Evolutionary conservation across 1,140 invertebrate species (phyloP).

Genomic region (Diachasma alloeum): DNA sequence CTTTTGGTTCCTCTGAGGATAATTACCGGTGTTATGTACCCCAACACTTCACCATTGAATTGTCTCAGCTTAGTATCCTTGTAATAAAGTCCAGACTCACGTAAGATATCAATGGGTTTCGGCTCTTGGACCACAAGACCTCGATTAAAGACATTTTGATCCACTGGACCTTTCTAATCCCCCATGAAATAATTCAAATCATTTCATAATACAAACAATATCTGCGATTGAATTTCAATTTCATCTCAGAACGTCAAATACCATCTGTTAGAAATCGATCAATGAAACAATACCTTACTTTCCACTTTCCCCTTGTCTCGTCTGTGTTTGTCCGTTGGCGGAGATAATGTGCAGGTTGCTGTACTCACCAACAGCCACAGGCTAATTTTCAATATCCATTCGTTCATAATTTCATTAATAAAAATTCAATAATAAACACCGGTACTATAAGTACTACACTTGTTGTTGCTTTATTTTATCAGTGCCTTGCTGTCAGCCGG

Average conservation of each 20-base stretch:
- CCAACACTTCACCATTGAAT: constrained; percentile 79
- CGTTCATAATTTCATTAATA: constrained; percentile 42
- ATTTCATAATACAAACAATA: background rate
- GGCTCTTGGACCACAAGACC: constrained; percentile 73
- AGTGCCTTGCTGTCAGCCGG: background rate
- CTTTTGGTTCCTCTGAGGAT: background rate
- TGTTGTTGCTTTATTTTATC: background rate
- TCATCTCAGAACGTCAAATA: background rate
- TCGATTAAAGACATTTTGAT: constrained; percentile 74
- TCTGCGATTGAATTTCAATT: background rate
- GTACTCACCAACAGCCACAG: constrained; percentile 35
- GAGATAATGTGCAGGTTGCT: constrained; percentile 45
- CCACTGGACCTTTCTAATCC: constrained; percentile 68
- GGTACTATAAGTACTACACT: background rate
- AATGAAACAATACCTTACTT: constrained; percentile 38
- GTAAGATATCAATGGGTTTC: constrained; percentile 76
- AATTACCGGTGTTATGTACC: constrained; percentile 89
- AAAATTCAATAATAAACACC: background rate
- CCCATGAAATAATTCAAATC: constrained; percentile 9
- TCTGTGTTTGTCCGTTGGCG: constrained; percentile 38
- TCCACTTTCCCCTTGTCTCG: constrained; percentile 43
- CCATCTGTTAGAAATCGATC: background rate
- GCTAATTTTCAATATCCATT: constrained; percentile 28
- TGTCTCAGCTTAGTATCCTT: constrained; percentile 72
- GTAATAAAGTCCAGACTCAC: constrained; percentile 77